Evolutionary conservation across 35 echinoderm and acorn worm species (phyloP).

Genomic region (Stichopus chloronotus): DNA sequence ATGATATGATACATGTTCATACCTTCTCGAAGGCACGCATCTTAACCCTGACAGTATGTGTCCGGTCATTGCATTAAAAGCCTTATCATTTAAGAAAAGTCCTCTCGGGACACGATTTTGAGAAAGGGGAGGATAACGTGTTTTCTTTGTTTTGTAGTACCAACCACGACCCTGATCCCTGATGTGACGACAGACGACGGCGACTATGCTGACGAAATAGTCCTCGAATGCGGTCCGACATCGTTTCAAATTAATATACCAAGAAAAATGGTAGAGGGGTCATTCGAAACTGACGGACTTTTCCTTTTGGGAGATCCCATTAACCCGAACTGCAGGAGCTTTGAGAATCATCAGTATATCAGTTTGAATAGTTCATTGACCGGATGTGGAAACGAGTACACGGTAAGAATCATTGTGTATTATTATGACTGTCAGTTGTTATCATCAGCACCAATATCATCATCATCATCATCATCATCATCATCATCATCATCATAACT

Average conservation of each 20-base stretch:
- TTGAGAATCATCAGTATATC: not conserved
- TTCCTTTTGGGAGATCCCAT: not conserved
- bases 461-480: not conserved
- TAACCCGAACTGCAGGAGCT: not conserved
- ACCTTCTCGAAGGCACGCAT: too few species aligned
- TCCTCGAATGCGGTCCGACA: not conserved
- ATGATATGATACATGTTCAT: too few species aligned
- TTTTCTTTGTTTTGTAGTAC: too few species aligned
- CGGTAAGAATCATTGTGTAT: not conserved
- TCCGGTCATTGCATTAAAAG: too few species aligned
- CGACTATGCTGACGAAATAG: not conserved
- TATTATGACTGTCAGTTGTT: not conserved
- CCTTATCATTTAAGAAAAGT: too few species aligned
- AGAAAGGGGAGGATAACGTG: too few species aligned
- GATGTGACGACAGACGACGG: not conserved
- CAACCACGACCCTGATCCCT: not conserved
- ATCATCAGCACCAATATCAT: not conserved
- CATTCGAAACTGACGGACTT: not conserved
- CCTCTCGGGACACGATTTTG: too few species aligned
- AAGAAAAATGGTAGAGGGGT: not conserved
- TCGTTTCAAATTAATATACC: constrained; percentile 10
- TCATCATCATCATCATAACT: not conserved
- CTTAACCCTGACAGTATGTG: too few species aligned
- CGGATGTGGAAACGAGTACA: not conserved
- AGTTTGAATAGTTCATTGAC: constrained; percentile 22